Percentiles rank a stretch among this genome's conserved stretches.
Conservation (phyloP, 1,140 invertebrate species). For the Acromyrmex charruanus region DNA sequence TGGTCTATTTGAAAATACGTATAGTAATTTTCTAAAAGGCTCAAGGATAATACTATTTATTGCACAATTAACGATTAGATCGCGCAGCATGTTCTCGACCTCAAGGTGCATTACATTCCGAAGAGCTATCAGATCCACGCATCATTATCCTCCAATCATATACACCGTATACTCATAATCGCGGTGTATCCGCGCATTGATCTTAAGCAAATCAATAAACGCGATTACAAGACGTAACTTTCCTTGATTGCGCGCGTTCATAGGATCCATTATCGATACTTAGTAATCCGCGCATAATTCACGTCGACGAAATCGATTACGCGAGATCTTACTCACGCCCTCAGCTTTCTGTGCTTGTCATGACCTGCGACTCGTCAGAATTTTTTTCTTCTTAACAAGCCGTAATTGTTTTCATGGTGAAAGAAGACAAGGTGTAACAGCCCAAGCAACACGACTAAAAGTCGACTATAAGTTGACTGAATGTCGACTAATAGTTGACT, state of each 20-base stretch:
- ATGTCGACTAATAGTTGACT: no score
- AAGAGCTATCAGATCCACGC: background rate
- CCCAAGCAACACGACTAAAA: no score
- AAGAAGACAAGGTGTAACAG: no score
- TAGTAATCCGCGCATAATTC: background rate
- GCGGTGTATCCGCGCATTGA: background rate
- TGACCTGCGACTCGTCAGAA: background rate
- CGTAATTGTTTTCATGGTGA: background rate
- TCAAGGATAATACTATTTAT: constrained; percentile 7
- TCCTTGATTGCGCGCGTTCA: constrained; percentile 19
- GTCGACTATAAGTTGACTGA: no score
- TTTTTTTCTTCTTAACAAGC: background rate
- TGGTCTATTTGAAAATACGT: background rate
- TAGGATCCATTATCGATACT: constrained; percentile 28
- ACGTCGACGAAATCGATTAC: constrained; percentile 9
- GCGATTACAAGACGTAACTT: constrained; percentile 25
- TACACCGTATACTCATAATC: background rate
- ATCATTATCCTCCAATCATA: constrained; percentile 43
- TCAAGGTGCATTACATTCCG: background rate
- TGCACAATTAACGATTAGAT: constrained; percentile 28
- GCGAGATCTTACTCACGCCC: background rate
- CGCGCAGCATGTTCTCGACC: background rate
- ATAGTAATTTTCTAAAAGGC: background rate
- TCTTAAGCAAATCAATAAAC: constrained; percentile 50
- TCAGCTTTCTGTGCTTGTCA: background rate